A percentile compares a stretch with the other conserved stretches of the same genome.
These are phyloP conservation scores for Hyperoodon ampullatus DNA, from an alignment of 2,113 vertebrate genomes.

Conservation along the genomic window DNA sequence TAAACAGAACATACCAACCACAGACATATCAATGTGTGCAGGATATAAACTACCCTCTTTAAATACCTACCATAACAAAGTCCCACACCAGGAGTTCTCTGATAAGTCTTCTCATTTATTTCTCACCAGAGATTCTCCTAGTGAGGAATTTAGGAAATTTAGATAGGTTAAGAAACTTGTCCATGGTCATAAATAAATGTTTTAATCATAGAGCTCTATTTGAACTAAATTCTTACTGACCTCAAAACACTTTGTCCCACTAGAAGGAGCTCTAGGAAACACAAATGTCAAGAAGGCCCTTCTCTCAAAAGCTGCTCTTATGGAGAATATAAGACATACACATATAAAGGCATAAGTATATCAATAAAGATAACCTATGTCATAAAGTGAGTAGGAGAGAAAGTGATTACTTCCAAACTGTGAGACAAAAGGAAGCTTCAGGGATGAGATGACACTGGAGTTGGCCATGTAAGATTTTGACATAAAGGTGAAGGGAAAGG, in stretches of 20 bases:
- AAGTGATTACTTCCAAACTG: neutral
- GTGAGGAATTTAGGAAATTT: neutral
- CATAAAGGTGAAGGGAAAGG: neutral
- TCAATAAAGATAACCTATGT: neutral
- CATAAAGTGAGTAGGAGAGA: neutral
- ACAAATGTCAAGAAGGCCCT: neutral
- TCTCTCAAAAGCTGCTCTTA: slow-evolving; percentile 26
- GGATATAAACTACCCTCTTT: neutral
- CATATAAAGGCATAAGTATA: neutral
- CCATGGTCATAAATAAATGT: neutral
- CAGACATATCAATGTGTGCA: neutral
- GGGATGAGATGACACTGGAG: neutral
- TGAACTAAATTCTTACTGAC: slow-evolving; percentile 27
- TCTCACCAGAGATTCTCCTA: neutral
- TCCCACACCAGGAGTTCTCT: neutral
- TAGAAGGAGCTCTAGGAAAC: slow-evolving; percentile 55
- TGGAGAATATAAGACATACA: neutral
- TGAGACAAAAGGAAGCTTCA: neutral
- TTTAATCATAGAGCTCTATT: neutral
- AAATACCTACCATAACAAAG: neutral
- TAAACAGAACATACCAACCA: neutral
- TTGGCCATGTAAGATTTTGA: neutral
- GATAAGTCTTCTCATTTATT: neutral
- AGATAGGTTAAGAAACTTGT: neutral
- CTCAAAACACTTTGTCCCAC: slow-evolving; percentile 21